These are phyloP conservation scores for Crossaster papposus DNA, from an alignment of 53 echinoderm and acorn worm genomes.

Conservation along the genomic window DNA sequence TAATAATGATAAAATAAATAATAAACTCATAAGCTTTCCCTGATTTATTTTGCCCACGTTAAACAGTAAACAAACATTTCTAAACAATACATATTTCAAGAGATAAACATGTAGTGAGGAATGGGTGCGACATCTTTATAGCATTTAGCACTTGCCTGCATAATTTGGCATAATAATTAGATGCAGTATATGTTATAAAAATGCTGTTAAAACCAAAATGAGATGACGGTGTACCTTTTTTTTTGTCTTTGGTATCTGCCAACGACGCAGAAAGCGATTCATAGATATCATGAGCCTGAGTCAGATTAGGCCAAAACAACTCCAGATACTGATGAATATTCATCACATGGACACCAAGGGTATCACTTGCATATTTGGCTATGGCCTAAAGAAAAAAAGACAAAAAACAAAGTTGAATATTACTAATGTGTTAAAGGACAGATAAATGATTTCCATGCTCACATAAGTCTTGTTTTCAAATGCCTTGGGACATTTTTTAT, in stretches of 20 bases:
- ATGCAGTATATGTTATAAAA: background rate
- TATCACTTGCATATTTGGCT: slow-evolving; percentile 63
- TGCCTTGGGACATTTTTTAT: too few relatives aligned
- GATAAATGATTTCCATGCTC: too few relatives aligned
- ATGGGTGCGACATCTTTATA: too few relatives aligned
- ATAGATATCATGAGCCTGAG: slow-evolving; percentile 81
- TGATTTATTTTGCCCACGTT: too few relatives aligned
- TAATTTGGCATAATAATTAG: background rate
- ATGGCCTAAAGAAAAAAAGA: slow-evolving; percentile 42
- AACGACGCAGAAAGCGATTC: slow-evolving; percentile 83
- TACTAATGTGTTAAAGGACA: background rate
- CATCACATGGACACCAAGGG: slow-evolving; percentile 74
- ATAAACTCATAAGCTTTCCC: too few relatives aligned
- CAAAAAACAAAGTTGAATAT: background rate
- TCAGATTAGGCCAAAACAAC: slow-evolving; percentile 87
- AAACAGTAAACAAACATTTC: too few relatives aligned
- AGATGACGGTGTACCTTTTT: slow-evolving; percentile 42
- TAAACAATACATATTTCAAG: too few relatives aligned
- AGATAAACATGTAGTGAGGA: too few relatives aligned
- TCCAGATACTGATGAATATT: slow-evolving; percentile 69
- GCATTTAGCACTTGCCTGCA: too few relatives aligned
- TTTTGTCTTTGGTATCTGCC: slow-evolving; percentile 38
- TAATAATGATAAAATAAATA: too few relatives aligned
- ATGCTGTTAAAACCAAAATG: background rate
- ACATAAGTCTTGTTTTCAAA: too few relatives aligned